phyloP scores from a whole-genome alignment of 1,140 invertebrate species.

The Panulirus ornatus region DNA sequence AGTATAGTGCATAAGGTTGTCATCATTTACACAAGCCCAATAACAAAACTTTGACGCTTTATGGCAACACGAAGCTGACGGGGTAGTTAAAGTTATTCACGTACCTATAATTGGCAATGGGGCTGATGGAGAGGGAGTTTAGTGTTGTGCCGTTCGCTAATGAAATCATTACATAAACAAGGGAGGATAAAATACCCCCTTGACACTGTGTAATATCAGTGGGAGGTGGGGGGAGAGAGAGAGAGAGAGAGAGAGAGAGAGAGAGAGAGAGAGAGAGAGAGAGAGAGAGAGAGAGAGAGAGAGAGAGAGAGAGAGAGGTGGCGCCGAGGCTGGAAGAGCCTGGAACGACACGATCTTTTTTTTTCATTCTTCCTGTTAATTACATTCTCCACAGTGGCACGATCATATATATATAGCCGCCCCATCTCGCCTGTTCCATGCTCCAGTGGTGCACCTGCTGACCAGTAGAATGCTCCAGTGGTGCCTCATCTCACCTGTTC shows the following conservation, averaged over 20 bases:
- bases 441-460: no score
- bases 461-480: no score
- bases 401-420: no score
- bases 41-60: neutral
- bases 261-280: neutral
- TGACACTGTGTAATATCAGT: no score
- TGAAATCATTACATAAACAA: neutral
- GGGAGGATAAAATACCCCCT: neutral
- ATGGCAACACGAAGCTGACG: neutral
- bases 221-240: no score
- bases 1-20: neutral
- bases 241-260: neutral
- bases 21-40: neutral
- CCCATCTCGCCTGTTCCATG: no score
- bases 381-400: no score
- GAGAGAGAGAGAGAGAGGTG: neutral
- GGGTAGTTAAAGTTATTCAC: constrained; percentile 6
- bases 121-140: neutral
- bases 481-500: no score
- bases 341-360: no score
- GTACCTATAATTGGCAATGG: neutral
- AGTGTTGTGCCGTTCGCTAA: no score
- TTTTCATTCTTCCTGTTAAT: no score
- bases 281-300: neutral
- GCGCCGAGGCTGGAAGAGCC: no score